Base-by-base conservation (phyloP, 2,113 vertebrate genomes). In the Pteropus alecto region DNA sequence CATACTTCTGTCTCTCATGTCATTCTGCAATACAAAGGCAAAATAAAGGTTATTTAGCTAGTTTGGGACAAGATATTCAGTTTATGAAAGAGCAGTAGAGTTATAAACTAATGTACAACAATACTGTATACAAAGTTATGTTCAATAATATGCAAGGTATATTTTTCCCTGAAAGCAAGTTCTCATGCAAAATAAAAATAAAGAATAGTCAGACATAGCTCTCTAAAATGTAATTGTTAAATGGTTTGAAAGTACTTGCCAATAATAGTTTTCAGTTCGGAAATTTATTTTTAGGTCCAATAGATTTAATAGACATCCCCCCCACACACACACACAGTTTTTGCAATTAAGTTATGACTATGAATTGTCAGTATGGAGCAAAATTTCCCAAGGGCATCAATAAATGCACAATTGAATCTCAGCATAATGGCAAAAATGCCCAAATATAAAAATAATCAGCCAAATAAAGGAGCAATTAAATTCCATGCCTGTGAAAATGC, bases 361-460 rank as follows among this genome's bases (percentile, higher is more conserved):
- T 79, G 77, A 96, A 77, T 93, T 96, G 13, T 87, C 60, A 46
- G 28, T 51, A 54, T 71, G 28, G 24, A 82, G 21, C 12, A 82
- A 58, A 92, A 71, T 87, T 97, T 96, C 54, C 65, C 56, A 78
- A 70, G 54, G 38, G 35, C 15, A 96, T 76, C 48, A 67, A 46
- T 82, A 94, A 95, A 13, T 63, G 14, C 24, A 92, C 16, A 96
- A 28, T 21, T 90, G 28, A 74, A 95, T 92, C 46, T 90, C 81
- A 90, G 0, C 65, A 6, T 79, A 58, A 92, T 48, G 82, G 16
- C 26, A 89, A 86, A 96, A 91, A 67, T 9, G 51, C 14, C 28
- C 56, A 96, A 96, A 74, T 90, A 88, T 56, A 94, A 94, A 97
- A 95, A 94, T 88, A 90, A 93, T 87, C 33, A 94, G 26, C n/a